A percentile compares a stretch with the other conserved stretches of the same genome.
These are phyloP conservation scores for Tetramorium alpestre DNA, from an alignment of 1,140 invertebrate species.

Conservation along the genomic window DNA sequence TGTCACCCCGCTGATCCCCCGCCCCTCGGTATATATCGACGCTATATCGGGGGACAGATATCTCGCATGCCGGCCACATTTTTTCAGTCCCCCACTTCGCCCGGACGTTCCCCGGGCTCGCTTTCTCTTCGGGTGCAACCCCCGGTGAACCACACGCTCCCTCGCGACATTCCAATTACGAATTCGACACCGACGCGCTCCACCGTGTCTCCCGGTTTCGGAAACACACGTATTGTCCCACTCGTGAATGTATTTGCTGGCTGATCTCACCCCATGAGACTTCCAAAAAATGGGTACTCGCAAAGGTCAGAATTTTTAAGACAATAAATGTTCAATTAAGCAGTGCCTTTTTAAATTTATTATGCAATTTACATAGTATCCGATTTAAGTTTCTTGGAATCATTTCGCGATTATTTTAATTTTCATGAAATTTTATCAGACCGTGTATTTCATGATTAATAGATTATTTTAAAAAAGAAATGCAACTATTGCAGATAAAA, in stretches of 20 bases:
- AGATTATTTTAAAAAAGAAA: not conserved
- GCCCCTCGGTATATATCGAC: conserved; percentile 32
- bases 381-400: not conserved
- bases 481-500: too few relatives aligned
- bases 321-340: too few relatives aligned
- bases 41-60: conserved; percentile 42
- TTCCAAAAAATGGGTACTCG: not conserved
- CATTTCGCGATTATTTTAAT: not conserved
- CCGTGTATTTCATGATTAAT: not conserved
- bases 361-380: not conserved
- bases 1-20: conserved; percentile 14
- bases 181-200: conserved; percentile 48
- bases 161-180: conserved; percentile 59
- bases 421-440: not conserved
- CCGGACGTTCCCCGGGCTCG: not conserved
- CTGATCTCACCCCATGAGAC: not conserved
- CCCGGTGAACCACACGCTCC: conserved; percentile 39
- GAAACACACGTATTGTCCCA: not conserved
- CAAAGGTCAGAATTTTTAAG: not conserved
- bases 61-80: conserved; percentile 53
- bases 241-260: conserved; percentile 39
- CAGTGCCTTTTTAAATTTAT: not conserved
- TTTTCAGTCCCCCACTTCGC: conserved; percentile 11
- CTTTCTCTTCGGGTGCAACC: conserved; percentile 30
- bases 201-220: conserved; percentile 32